Conservation (phyloP, 2,888 invertebrate genomes). For the Agriopis marginaria region DNA sequence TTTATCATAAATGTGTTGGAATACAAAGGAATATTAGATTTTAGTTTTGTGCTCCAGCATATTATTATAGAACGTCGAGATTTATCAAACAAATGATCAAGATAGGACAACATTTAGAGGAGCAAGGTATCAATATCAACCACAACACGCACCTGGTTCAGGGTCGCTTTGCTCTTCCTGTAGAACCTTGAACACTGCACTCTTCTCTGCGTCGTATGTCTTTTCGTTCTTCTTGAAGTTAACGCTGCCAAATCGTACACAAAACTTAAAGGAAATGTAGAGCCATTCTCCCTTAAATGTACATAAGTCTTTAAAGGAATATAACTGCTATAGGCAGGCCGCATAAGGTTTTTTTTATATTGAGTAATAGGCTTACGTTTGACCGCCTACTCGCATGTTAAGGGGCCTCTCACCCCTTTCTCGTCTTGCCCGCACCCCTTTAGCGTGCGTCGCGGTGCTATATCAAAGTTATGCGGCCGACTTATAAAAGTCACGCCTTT, state of each 20-base stretch:
- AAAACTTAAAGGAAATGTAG: slow-evolving; percentile 32
- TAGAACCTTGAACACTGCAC: slow-evolving; percentile 96
- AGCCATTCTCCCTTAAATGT: no score
- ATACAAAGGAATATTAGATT: slow-evolving; percentile 21
- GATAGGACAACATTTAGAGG: slow-evolving; percentile 12
- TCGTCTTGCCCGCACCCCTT: no score
- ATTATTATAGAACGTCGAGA: slow-evolving; percentile 1
- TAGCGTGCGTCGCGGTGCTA: no score
- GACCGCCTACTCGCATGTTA: no score
- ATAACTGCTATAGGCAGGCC: no score
- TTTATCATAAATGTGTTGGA: slow-evolving; percentile 21
- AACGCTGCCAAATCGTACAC: slow-evolving; percentile 87
- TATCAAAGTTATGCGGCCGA: no score
- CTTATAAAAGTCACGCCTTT: no score
- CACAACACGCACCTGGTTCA: slow-evolving; percentile 88
- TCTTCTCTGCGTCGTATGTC: slow-evolving; percentile 94
- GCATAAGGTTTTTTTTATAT: no score
- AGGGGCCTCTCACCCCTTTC: no score
- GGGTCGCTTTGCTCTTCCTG: slow-evolving; percentile 95
- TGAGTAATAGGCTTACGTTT: no score
- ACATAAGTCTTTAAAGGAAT: no score
- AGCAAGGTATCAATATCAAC: slow-evolving; percentile 12
- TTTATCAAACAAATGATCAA: slow-evolving; percentile 2
- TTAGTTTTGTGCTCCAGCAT: background rate
- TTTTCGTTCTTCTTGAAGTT: slow-evolving; percentile 98